Evolutionary conservation across 2,113 vertebrate genomes (phyloP).

Genomic region (Cacatua alba): DNA sequence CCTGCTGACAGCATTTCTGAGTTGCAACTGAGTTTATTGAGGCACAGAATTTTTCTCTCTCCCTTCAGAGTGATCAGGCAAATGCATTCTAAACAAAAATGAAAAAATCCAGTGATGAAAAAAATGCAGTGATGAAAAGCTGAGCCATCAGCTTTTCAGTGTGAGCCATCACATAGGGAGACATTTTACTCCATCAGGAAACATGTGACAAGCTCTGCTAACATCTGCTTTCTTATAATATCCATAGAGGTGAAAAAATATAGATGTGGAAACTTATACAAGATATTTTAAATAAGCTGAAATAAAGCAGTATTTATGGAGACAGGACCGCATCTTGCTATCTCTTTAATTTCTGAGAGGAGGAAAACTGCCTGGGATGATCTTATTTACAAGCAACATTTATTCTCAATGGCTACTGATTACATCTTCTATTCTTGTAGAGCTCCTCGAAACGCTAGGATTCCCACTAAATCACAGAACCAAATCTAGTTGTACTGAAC

Average conservation of each 20-base stretch:
- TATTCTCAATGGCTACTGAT: conserved; percentile 2
- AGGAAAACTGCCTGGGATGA: not conserved
- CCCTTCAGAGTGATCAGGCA: not conserved
- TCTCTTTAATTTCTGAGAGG: not conserved
- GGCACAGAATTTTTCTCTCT: not conserved
- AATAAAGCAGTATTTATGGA: not conserved
- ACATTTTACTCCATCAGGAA: not conserved
- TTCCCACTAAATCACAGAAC: not conserved
- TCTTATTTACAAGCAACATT: not conserved
- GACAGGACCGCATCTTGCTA: not conserved
- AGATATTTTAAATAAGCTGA: not conserved
- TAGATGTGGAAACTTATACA: not conserved
- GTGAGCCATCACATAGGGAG: not conserved
- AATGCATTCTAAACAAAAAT: not conserved
- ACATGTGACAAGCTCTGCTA: not conserved
- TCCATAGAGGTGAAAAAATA: not conserved
- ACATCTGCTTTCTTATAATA: not conserved
- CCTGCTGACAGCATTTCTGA: not conserved
- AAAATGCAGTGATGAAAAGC: not conserved
- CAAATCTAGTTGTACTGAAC: not conserved
- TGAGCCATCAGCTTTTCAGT: no score
- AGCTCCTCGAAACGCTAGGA: not conserved
- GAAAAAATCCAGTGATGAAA: not conserved
- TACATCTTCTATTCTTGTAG: not conserved
- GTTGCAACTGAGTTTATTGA: not conserved